phyloP scores from a whole-genome alignment of 2,113 vertebrate genomes.

The Rhodinocichla rosea region DNA sequence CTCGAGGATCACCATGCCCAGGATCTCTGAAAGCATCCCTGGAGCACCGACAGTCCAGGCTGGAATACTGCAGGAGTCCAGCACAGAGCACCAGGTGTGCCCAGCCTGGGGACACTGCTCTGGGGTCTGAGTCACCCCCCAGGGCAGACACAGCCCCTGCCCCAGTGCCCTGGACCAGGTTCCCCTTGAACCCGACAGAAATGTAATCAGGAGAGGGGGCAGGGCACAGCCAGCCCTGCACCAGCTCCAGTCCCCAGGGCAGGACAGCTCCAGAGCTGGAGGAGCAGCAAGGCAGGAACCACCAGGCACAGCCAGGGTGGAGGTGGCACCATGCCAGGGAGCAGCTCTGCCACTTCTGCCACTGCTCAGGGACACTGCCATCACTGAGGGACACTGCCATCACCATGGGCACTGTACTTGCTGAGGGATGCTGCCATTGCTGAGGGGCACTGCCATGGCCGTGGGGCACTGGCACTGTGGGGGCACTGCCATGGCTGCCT shows the following conservation, averaged over 20 bases:
- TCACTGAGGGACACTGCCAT: not conserved
- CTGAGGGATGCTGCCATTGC: not conserved
- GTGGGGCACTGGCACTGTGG: no score
- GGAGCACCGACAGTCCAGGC: not conserved
- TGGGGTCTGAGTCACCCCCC: not conserved
- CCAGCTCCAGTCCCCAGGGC: not conserved
- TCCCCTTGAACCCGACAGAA: not conserved
- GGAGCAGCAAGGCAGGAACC: not conserved
- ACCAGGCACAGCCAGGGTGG: rapidly evolving
- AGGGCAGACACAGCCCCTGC: not conserved
- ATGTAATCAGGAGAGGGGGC: not conserved
- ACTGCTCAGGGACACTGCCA: not conserved
- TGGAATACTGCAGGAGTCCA: not conserved
- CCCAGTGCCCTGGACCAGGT: rapidly evolving
- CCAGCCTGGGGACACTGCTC: not conserved
- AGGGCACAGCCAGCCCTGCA: not conserved
- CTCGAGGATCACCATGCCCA: not conserved
- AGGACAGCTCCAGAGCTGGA: not conserved
- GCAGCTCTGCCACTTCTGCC: not conserved
- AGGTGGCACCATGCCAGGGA: rapidly evolving
- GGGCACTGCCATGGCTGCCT: not conserved
- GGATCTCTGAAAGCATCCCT: not conserved
- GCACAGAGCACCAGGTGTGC: not conserved
- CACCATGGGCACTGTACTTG: not conserved
- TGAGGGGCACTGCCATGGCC: not conserved